Evolutionary conservation across 2,888 invertebrate genomes (phyloP), one percentile per base, ranked within the genome.

Genomic region (Pammene fasciana): DNA sequence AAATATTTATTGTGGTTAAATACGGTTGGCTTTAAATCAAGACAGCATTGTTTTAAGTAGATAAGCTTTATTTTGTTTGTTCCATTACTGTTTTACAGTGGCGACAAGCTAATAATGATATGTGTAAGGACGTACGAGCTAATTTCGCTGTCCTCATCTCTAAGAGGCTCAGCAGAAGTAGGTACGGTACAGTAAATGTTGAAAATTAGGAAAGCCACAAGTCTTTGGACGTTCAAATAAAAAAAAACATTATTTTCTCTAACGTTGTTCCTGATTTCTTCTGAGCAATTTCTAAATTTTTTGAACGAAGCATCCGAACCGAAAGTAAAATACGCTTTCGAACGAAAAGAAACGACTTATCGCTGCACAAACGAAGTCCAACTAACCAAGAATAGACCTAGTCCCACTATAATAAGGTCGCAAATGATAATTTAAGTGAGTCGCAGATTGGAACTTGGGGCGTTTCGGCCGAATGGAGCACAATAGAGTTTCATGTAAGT

Each of bases 401-500:
- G 26, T 26, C 13, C 43, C n/a, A 26, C n/a, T 5, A n/a, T 6
- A 45, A 59, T 59, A 59, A 34, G 14, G 59, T 34, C 45, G 26
- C 8, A 45, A 57, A 10, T 34, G 26, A 34, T 34, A n/a, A 45
- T 26, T 45, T 13, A 18, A 57, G 26, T 59, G 26, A 59, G 59
- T 9, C 26, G 26, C 14, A 26, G 59, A 45, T 45, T 34, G 14
- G 18, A 41, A 50, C 50, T 50, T 62, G 48, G 16, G 41, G 13
- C 18, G 10, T 62, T 52, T 52, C 18, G 50, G 38, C n/a, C 18
- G 13, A 41, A n/a, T 36, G 38, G 50, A 52, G 36, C 50, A 62
- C 62, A 62, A 52, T 62, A 41, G 62, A 62, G 50, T 50, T 48
- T 62, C 62, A 50, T 52, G 62, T 52, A 50, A 62, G 62, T 62